A percentile compares a stretch with the other conserved stretches of the same genome.
These are phyloP conservation scores for Ptychochromis oligacanthus DNA, from an alignment of 2,113 vertebrate species.

Conservation along the genomic window DNA sequence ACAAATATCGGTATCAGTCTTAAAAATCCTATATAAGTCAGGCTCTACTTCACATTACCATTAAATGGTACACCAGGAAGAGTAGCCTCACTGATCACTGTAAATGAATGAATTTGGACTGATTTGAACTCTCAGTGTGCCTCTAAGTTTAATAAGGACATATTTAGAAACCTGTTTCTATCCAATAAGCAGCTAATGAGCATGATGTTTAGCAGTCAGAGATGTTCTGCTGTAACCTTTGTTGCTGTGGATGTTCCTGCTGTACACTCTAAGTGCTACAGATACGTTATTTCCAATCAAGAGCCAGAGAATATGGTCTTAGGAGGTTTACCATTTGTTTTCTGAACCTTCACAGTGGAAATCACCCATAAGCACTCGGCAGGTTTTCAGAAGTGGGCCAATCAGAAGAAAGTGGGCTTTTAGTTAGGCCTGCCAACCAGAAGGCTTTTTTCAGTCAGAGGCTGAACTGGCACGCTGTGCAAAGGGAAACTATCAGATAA, in stretches of 20 bases:
- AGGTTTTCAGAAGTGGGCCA: no score
- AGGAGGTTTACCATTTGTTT: not conserved
- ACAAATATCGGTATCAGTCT: no score
- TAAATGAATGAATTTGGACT: not conserved
- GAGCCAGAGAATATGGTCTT: not conserved
- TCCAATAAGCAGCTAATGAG: not conserved
- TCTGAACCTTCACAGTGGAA: not conserved
- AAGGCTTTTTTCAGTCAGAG: not conserved
- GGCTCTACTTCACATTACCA: no score
- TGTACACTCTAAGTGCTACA: not conserved
- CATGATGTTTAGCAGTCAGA: not conserved
- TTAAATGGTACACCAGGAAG: not conserved
- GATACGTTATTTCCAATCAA: not conserved
- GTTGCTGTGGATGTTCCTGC: no score
- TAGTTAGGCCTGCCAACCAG: not conserved
- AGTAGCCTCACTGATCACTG: not conserved
- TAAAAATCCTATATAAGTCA: no score
- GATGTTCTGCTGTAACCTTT: no score
- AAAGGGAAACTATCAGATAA: not conserved
- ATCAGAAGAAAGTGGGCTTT: not conserved
- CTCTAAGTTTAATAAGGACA: not conserved
- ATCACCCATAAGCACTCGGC: not conserved
- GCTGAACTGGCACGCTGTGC: not conserved
- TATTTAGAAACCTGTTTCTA: no score
- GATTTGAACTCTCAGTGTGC: no score